Evolutionary conservation across 2,797 vertebrate species (phyloP).

Genomic region (Psittacula derbiana): DNA sequence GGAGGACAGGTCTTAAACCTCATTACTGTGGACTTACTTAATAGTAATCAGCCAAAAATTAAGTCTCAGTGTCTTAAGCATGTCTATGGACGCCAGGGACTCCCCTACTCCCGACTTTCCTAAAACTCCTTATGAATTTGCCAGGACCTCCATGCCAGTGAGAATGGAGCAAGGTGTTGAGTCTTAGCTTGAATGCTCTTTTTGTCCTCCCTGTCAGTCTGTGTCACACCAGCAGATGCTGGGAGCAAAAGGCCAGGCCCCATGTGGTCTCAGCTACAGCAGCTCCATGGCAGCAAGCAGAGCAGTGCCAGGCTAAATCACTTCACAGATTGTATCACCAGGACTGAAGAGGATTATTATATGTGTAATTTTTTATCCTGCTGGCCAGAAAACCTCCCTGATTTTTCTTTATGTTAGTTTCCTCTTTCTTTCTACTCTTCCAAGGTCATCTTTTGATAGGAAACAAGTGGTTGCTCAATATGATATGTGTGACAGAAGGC

Average conservation of each 20-base stretch:
- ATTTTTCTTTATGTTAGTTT: neutral
- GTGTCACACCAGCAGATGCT: constrained; percentile 54
- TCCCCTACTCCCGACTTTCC: neutral
- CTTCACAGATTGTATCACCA: neutral
- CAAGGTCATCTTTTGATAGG: neutral
- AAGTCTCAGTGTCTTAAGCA: neutral
- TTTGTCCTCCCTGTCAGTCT: constrained; percentile 38
- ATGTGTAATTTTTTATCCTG: neutral
- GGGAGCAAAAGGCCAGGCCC: constrained; percentile 54
- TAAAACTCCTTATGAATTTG: neutral
- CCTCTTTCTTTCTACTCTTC: neutral
- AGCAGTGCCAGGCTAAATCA: constrained; percentile 20
- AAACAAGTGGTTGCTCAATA: neutral
- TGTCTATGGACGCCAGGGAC: neutral
- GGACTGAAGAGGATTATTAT: neutral
- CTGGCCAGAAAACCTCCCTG: neutral
- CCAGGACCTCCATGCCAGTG: neutral
- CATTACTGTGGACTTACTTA: neutral
- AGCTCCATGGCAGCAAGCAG: constrained; percentile 28
- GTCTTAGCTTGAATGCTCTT: neutral
- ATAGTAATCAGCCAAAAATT: neutral
- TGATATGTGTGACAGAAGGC: neutral
- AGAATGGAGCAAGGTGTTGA: neutral
- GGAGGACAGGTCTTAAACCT: neutral
- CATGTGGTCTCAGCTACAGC: neutral